Base-by-base conservation (phyloP, 2,888 invertebrate genomes). In the Brenthis ino region DNA sequence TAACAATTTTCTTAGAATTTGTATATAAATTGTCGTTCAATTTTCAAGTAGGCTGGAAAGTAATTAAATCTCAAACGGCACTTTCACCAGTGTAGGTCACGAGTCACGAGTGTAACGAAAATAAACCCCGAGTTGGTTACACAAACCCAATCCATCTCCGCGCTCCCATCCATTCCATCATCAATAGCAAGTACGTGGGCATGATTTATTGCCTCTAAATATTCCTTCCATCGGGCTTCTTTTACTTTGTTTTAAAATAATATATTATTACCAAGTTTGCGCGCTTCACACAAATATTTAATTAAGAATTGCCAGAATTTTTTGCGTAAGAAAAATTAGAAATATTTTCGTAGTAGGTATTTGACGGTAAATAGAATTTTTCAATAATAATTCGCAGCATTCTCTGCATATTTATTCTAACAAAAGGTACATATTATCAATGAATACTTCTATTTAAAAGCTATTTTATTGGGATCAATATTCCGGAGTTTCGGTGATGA, bases 81-180 rank as follows among this genome's bases (percentile, higher is more conserved):
- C 63, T 53, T 63, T 63, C 20, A 64, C 43, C 64, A 64, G 24
- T 50, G 56, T 55, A 67, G 67, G 60, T 67, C 61, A 61, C 66
- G 57, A 65, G 48, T 65, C 54, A 60, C 67, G 67, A 56, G 61
- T n/a, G 47, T 60, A 67, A 37, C 61, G 37, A 67, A 67, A 67
- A 67, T 67, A 67, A 61, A 67, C 53, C 37, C 55, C 60, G 57
- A 57, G 57, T 54, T 64, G 64, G 64, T 57, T 64, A 67, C 67
- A 70, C 70, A 67, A 43, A 64, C 56, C 28, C 65, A 43, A 65
- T 69, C 69, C 61, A 60, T 69, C 65, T 60, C 64, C 60, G 65
- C 61, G 60, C 65, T 55, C 53, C 51, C 61, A 61, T 65, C 64
- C 56, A 61, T 61, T 54, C 66, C 53, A 61, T 60, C 65, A 65